Evolutionary conservation across 2,888 invertebrate species (phyloP), one percentile per base, ranked within the genome.

Genomic region (Heliconius sara): DNA sequence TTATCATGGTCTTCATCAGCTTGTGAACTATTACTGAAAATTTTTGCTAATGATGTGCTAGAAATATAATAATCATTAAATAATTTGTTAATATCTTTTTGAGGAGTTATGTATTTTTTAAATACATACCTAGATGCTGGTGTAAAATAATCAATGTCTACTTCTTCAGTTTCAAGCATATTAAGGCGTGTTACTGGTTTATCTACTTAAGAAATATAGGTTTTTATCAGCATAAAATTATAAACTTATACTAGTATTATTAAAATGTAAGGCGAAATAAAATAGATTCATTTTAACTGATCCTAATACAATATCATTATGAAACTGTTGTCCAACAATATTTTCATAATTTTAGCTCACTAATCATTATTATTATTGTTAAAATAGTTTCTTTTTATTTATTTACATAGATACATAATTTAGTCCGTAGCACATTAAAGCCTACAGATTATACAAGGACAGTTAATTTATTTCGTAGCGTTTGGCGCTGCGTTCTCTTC

Each of bases 61-160:
- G 74, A 92, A 91, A 81, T 27, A 77, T 71, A 43, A 77, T 47
- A 52, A 25, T 27, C 27, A 19, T 66, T 67, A 7, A 57, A 60
- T 13, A 25, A 27, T 22, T 22, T 3, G 0, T 27, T 10, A 5
- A 34, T 16, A 1, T 27, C 6, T 34, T 10, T 47, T 2, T 12
- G 4, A 39, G 43, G 16, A 19, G 13, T 75, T 65, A 25, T 16
- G 22, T 27, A 30, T 0, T 22, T 19, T 30, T 10, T 7, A 43
- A 43, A 75, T 43, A 65, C 65, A 16, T 75, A 94, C 95, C 91
- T 91, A 79, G 92, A 85, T 67, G 90, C 87, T 78, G 95, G 95
- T 80, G 95, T 94, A 85, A 95, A 95, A 80, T 91, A 93, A 85
- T 95, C 95, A 82, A 93, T 92, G 84, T 95, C 95, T 67, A 94